A percentile compares a stretch with the other conserved stretches of the same genome.
Conservation (phyloP, 92 coral and sea anemone species). For the Phymanthus crucifer region DNA sequence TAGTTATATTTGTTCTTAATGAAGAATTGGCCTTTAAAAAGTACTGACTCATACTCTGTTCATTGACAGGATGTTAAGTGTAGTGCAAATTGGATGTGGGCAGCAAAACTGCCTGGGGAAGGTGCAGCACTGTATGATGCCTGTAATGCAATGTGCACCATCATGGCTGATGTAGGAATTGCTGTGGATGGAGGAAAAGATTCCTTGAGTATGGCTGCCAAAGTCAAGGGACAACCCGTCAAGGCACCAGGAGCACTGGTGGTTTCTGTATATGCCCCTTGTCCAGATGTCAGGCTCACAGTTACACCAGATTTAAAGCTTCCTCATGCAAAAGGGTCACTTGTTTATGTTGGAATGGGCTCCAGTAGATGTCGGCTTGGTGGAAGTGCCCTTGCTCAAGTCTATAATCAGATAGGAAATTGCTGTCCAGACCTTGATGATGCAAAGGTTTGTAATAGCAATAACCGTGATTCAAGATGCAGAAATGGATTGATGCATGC, state of each 20-base stretch:
- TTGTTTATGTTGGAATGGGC: constrained; percentile 39
- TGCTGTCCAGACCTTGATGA: constrained; percentile 83
- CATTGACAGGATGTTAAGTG: constrained; percentile 88
- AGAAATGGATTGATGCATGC: too few species aligned
- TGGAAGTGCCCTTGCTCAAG: constrained; percentile 97
- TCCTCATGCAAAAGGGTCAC: constrained; percentile 47
- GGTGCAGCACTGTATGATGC: constrained; percentile 93
- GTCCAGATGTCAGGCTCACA: constrained; percentile 88
- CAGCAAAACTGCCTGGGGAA: constrained; percentile 94
- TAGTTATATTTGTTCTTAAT: too few species aligned
- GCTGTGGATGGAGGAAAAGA: constrained; percentile 99
- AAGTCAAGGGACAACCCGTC: constrained; percentile 82
- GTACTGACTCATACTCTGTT: background rate
- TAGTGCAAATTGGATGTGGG: constrained; percentile 99
- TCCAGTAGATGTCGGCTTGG: constrained; percentile 73
- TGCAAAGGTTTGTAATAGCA: constrained; percentile 48
- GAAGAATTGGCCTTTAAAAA: background rate
- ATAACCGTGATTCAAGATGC: too few species aligned
- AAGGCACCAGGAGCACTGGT: constrained; percentile 95
- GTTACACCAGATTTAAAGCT: constrained; percentile 92
- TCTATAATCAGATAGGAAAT: constrained; percentile 84
- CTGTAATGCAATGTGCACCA: constrained; percentile 87
- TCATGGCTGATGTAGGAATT: constrained; percentile 86
- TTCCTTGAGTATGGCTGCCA: constrained; percentile 98
- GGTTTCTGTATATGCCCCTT: constrained; percentile 90